Percentiles rank a stretch among this genome's conserved stretches.
Conservation (phyloP, 2,888 invertebrate species). For the Euzetes globulus region DNA sequence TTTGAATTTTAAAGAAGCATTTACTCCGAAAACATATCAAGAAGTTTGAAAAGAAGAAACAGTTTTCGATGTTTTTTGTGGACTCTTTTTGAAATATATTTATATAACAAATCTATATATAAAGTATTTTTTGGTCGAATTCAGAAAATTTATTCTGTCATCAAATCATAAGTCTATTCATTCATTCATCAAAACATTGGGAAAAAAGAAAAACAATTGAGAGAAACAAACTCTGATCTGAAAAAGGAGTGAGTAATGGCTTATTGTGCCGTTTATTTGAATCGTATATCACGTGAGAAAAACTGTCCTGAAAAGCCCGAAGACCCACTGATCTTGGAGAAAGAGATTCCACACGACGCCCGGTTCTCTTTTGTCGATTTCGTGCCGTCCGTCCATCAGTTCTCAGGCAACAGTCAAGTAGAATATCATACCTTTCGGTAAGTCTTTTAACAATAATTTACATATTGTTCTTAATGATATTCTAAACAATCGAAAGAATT, state of each 20-base stretch:
- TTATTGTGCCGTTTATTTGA: constrained; percentile 35
- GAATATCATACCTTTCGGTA: constrained; percentile 33
- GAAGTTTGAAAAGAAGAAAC: no score
- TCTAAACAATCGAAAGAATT: no score
- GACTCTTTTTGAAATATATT: no score
- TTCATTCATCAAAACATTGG: background rate
- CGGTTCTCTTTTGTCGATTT: constrained; percentile 32
- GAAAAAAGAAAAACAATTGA: background rate
- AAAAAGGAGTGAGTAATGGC: constrained; percentile 14
- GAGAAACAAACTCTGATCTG: background rate
- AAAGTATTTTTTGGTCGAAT: no score
- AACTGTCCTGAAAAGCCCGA: constrained; percentile 34
- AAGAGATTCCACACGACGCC: constrained; percentile 31
- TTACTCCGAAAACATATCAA: no score
- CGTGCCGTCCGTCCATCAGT: constrained; percentile 31
- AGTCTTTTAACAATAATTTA: background rate
- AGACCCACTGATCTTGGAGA: constrained; percentile 32
- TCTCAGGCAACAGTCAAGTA: constrained; percentile 23
- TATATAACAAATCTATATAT: no score
- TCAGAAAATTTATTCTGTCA: no score
- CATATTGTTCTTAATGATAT: no score
- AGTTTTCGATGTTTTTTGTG: no score
- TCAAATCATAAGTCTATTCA: background rate
- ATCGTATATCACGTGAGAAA: constrained; percentile 32
- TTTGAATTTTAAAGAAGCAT: no score